Base-by-base conservation (phyloP, 2,113 vertebrate genomes). In the Corythoichthys intestinalis region DNA sequence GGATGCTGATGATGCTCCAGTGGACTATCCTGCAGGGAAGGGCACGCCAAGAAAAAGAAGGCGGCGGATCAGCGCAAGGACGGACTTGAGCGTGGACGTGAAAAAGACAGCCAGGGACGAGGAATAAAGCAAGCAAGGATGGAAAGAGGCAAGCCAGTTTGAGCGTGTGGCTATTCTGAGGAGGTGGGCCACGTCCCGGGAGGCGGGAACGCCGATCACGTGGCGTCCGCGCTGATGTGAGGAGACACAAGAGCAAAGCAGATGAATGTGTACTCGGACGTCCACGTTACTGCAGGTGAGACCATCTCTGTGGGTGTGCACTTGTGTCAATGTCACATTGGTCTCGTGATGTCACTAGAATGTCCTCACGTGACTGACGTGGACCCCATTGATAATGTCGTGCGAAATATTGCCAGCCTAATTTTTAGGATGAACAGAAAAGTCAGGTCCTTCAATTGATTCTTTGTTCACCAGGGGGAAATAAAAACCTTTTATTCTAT, bases 161-260 rank as follows among this genome's bases (percentile, higher is more conserved):
- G 72, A 76, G 57, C 48, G 50, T 49, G 72, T 82, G 82, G 80
- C 83, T 89, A 88, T 86, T 89, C 80, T 86, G 83, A 82, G 88
- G 86, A 88, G 85, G 86, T 82, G 87, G 86, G 78, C 79, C 88
- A 82, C 84, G 85, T 88, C 87, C 83, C 82, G 65, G 4, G 79
- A 77, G 79, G 71, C 1, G 53, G 37, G 73, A 44, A 67, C 13
- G 39, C 46, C 11, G n/a, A 6, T 63, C 61, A 62, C 60, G 79
- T 17, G 75, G 64, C 79, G 72, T 2, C 78, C 63, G 48, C 62
- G 66, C 47, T 64, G 72, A 81, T 73, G 78, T 73, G 75, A 77
- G 71, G 73, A 59, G 37, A 70, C 74, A 57, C 50, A 14, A 8
- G 71, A 63, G 12, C 17, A 9, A 71, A 67, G 63, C 77, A 39